Percentiles rank a stretch among this genome's conserved stretches.
These are phyloP conservation scores for Microdon myrmicae DNA, from an alignment of 2,888 invertebrate genomes.

Conservation along the genomic window DNA sequence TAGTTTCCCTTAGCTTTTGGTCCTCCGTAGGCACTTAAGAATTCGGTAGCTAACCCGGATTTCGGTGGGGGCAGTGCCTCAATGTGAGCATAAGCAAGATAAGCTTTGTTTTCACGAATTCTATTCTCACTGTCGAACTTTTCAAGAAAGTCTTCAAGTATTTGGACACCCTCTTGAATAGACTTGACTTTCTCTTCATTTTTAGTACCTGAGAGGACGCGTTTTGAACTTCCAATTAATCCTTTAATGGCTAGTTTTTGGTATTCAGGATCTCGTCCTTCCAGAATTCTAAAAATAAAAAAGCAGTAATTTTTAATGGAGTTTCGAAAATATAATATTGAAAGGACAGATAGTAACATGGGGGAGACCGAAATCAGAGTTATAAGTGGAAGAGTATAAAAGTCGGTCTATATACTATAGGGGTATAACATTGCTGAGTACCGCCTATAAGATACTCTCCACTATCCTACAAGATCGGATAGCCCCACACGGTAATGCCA, in stretches of 20 bases:
- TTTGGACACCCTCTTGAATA: slow-evolving; percentile 77
- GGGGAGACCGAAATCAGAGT: too few species aligned
- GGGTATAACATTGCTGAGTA: too few species aligned
- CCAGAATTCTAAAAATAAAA: slow-evolving; percentile 67
- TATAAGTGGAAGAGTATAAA: too few species aligned
- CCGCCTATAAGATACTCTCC: too few species aligned
- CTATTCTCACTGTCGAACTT: slow-evolving; percentile 77
- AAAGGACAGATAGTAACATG: too few species aligned
- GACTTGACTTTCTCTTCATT: slow-evolving; percentile 80
- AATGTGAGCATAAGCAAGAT: slow-evolving; percentile 73
- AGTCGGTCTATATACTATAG: too few species aligned
- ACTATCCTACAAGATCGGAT: too few species aligned
- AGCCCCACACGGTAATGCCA: too few species aligned
- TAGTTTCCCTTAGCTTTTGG: slow-evolving; percentile 70
- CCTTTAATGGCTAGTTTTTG: slow-evolving; percentile 79
- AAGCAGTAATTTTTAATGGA: background rate
- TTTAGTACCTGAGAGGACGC: slow-evolving; percentile 79
- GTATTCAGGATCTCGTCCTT: slow-evolving; percentile 81
- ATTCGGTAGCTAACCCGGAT: slow-evolving; percentile 69
- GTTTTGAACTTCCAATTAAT: slow-evolving; percentile 76
- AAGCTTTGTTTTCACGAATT: slow-evolving; percentile 76
- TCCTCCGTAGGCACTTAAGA: slow-evolving; percentile 76
- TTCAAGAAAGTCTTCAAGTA: slow-evolving; percentile 79
- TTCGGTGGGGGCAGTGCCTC: slow-evolving; percentile 71
- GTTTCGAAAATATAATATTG: background rate